Conservation (phyloP, 2,797 vertebrate species). For the Selene dorsalis region DNA sequence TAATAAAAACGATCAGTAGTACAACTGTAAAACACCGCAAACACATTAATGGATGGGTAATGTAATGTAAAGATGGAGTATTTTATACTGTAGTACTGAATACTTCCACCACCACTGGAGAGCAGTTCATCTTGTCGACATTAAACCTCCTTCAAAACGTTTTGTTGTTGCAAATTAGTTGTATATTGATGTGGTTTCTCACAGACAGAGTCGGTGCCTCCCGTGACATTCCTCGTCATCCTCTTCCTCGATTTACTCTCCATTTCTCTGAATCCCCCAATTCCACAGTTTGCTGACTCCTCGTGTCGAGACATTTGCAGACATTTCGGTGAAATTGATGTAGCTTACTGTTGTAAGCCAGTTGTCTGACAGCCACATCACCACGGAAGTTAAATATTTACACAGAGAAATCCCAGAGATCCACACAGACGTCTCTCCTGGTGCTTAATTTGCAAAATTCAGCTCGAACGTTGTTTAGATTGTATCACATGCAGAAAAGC, state of each 20-base stretch:
- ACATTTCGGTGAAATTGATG: slow-evolving; percentile 46
- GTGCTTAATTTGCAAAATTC: slow-evolving; percentile 70
- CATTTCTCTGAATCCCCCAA: slow-evolving; percentile 13
- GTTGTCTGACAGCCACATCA: slow-evolving; percentile 66
- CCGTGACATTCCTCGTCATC: slow-evolving; percentile 9
- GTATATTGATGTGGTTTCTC: not conserved
- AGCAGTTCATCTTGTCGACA: not conserved
- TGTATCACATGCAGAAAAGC: slow-evolving; percentile 40
- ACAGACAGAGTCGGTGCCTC: not conserved
- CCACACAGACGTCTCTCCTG: slow-evolving; percentile 59
- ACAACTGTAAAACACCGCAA: not conserved
- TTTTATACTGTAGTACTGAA: not conserved
- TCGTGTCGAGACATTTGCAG: slow-evolving; percentile 32
- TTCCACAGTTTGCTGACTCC: slow-evolving; percentile 2
- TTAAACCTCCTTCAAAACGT: not conserved
- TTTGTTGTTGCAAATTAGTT: not conserved
- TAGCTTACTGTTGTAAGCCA: slow-evolving; percentile 55
- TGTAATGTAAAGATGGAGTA: too few relatives aligned
- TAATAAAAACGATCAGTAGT: not conserved
- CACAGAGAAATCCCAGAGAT: slow-evolving; percentile 71
- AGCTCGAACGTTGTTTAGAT: slow-evolving; percentile 59
- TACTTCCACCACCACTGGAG: not conserved
- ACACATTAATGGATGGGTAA: not conserved
- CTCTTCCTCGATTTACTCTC: not conserved
- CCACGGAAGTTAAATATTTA: slow-evolving; percentile 71